Evolutionary conservation across 1,140 invertebrate species (phyloP), one percentile per base, ranked within the genome.

Genomic region (Pteromalus puparum): DNA sequence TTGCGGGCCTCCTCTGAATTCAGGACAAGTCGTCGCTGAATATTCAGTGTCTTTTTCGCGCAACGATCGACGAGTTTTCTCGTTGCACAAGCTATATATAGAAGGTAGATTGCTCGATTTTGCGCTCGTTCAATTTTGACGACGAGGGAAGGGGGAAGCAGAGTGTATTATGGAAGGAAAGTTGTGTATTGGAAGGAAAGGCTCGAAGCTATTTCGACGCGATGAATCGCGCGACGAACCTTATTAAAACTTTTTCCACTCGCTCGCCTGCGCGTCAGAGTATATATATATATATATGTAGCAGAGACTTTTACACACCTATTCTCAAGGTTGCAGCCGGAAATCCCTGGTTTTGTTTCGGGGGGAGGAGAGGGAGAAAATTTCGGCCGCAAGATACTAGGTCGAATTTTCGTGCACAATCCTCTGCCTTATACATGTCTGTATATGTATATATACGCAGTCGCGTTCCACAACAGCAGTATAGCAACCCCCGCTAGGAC

Each of bases 11-110:
- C 73, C 28, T 67, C 61, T 24, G 18, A 76, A 82, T 76, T 76
- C 81, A 67, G 73, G 81, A 76, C 81, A 72, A 82, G 46, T 12
- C 30, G 53, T 21, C 48, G 68, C 53, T 75, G 80, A 81, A 73
- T 73, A 73, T 73, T 73, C 80, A 81, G 28, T 0, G 42, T n/a
- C 68, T 67, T 72, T 70, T 21, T 80, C n/a, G n/a, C 34, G 9
- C 28, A 38, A 13, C 12, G 28, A 67, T 77, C 53, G 53, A n/a
- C 53, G 18, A 61, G 21, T 61, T 61, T 61, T 61, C 53, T 61
- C 7, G 4, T 61, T 61, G 18, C 5, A 18, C 18, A 61, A 61
- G 53, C 13, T 48, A 48, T 15, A 48, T 46, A 13, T 46, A 12
- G 10, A 9, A 18, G 3, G 18, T 12, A 53, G 48, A 53, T 21